Percentiles rank a stretch among this genome's conserved stretches.
Conservation (phyloP, 2,113 vertebrate species). For the Leptobrachium ailaonicum region DNA sequence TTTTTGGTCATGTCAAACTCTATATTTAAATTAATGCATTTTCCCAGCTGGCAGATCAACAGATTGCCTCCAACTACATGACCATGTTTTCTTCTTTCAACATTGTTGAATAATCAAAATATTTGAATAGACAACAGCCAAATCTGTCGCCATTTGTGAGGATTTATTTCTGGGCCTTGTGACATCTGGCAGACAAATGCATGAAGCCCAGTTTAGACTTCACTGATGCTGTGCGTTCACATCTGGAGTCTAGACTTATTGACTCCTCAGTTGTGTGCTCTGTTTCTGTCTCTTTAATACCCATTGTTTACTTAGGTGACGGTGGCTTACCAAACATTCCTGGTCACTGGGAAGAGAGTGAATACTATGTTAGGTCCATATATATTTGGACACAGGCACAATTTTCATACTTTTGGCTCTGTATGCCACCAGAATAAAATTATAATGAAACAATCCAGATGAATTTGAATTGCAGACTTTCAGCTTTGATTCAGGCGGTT, state of each 20-base stretch:
- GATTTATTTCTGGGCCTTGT: conserved; percentile 70
- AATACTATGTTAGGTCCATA: no score
- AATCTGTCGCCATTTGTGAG: conserved; percentile 66
- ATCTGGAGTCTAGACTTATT: conserved; percentile 87
- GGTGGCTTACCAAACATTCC: conserved; percentile 49
- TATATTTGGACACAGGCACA: no score
- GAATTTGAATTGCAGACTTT: no score
- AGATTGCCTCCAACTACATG: conserved; percentile 58
- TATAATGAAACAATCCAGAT: no score
- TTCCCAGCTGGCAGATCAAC: conserved; percentile 54
- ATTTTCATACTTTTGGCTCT: no score
- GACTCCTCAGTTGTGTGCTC: conserved; percentile 57
- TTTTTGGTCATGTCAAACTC: conserved; percentile 53
- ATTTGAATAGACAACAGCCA: conserved; percentile 65
- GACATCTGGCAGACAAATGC: conserved; percentile 79
- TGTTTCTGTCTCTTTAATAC: conserved; percentile 48
- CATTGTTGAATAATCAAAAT: conserved; percentile 41
- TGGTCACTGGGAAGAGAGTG: conserved; percentile 1
- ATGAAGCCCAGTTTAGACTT: conserved; percentile 59
- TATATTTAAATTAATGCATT: conserved; percentile 47
- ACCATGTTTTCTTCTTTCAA: conserved; percentile 52
- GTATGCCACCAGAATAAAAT: no score
- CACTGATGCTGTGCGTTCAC: conserved; percentile 61
- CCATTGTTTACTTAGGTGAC: conserved; percentile 54
- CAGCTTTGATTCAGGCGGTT: no score